Percentiles rank a stretch among this genome's conserved stretches.
phyloP scores from a whole-genome alignment of 2,888 invertebrate species.

The Petrophora chlorosata region DNA sequence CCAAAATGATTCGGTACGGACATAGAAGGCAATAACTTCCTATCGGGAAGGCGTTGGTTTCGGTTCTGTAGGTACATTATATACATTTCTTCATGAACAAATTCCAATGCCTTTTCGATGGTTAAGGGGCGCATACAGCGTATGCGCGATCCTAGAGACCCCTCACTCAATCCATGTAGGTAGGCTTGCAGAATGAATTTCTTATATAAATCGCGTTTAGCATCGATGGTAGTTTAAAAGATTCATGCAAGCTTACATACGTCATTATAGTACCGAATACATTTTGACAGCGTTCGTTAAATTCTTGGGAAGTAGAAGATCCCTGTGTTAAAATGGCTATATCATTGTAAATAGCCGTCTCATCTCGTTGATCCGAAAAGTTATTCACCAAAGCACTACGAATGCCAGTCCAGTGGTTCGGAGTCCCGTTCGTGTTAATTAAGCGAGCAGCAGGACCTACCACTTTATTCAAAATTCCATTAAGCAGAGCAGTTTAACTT shows the following conservation, averaged over 20 bases:
- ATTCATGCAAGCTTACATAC: constrained; percentile 26
- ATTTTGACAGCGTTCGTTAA: constrained; percentile 20
- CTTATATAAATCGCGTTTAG: constrained; percentile 23
- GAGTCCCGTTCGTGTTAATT: constrained; percentile 32
- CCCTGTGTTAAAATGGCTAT: constrained; percentile 22
- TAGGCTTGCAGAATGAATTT: constrained; percentile 30
- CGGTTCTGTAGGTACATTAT: too few relatives aligned
- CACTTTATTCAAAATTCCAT: constrained; percentile 17
- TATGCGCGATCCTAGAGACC: constrained; percentile 37
- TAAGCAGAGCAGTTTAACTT: background rate
- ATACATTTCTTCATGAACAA: constrained; percentile 34
- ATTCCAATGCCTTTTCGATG: constrained; percentile 36
- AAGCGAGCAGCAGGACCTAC: constrained; percentile 3
- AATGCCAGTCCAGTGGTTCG: constrained; percentile 33
- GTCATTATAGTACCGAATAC: constrained; percentile 23
- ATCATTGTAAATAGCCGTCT: constrained; percentile 39
- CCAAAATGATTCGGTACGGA: too few relatives aligned
- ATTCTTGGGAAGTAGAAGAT: constrained; percentile 18
- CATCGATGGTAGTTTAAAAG: constrained; percentile 18
- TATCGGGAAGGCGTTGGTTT: too few relatives aligned
- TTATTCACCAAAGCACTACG: constrained; percentile 36
- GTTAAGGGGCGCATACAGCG: constrained; percentile 38
- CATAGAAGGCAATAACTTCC: too few relatives aligned
- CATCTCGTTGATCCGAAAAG: constrained; percentile 39
- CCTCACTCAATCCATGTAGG: constrained; percentile 33